Evolutionary conservation across 2,888 invertebrate genomes (phyloP).

Genomic region (Parelbella ahira): DNA sequence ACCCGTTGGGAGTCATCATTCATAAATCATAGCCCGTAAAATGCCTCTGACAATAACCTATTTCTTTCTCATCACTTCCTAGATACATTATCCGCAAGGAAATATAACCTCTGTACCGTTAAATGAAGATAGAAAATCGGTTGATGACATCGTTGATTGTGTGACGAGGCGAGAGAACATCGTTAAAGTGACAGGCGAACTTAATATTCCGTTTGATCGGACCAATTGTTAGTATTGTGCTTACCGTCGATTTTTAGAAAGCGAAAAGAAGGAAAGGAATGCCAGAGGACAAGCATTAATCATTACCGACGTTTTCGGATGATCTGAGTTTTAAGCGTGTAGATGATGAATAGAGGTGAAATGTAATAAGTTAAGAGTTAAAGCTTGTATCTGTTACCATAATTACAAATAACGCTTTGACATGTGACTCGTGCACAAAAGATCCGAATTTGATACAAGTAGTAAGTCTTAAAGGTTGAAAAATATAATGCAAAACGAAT

Average conservation of each 20-base stretch:
- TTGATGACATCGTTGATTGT: constrained; percentile 26
- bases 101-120: constrained; percentile 36
- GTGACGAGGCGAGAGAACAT: constrained; percentile 54
- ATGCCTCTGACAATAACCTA: constrained; percentile 75
- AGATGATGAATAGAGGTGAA: no score
- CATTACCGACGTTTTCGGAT: constrained; percentile 38
- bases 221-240: constrained; percentile 78
- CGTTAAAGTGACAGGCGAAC: constrained; percentile 78
- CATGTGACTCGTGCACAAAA: no score
- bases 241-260: constrained; percentile 69
- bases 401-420: no score
- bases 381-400: no score
- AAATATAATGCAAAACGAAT: no score
- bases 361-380: no score
- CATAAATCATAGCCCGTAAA: constrained; percentile 81
- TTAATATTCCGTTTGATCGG: constrained; percentile 80
- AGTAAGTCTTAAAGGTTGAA: no score
- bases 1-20: constrained; percentile 79
- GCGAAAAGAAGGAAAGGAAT: constrained; percentile 44
- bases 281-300: constrained; percentile 70
- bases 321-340: constrained; percentile 34
- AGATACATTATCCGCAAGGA: constrained; percentile 32
- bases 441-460: no score
- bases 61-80: constrained; percentile 66
- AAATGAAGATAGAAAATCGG: constrained; percentile 33